A percentile compares a stretch with the other conserved stretches of the same genome.
Conservation (phyloP, 2,797 vertebrate species). For the Paramormyrops hopkinsi region DNA sequence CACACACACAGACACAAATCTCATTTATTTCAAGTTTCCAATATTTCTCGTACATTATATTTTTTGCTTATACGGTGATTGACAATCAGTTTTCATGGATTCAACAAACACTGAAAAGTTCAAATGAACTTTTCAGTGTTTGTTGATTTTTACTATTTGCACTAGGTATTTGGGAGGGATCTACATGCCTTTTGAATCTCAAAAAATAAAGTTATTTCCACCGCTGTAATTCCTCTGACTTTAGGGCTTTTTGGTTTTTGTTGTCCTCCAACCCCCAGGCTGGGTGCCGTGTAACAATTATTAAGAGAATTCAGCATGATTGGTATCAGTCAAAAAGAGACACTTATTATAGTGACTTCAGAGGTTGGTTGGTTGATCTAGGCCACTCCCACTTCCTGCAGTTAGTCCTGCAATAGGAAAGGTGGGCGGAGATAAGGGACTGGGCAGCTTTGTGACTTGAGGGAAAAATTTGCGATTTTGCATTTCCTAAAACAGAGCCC, state of each 20-base stretch:
- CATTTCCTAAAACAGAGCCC: not conserved
- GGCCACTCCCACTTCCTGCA: conserved; percentile 54
- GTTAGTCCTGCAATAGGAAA: conserved; percentile 35
- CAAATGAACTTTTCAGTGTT: not conserved
- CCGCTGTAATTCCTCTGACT: not conserved
- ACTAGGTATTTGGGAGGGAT: not conserved
- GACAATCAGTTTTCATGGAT: not conserved
- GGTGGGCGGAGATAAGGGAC: conserved; percentile 34
- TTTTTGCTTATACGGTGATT: not conserved
- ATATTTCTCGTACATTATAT: not conserved
- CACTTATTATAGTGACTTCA: conserved; percentile 39
- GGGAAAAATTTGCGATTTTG: not conserved
- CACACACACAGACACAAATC: not conserved
- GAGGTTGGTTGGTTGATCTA: conserved; percentile 44
- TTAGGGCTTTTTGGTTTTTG: not conserved
- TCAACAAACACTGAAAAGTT: not conserved
- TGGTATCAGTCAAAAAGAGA: conserved; percentile 19
- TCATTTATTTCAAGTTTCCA: not conserved
- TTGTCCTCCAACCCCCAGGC: not conserved
- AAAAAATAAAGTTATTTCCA: not conserved
- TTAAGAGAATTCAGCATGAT: conserved; percentile 20
- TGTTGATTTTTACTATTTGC: not conserved
- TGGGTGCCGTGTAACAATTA: not conserved
- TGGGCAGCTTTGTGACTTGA: not conserved
- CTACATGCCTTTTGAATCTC: not conserved